A percentile compares a stretch with the other conserved stretches of the same genome.
phyloP scores from a whole-genome alignment of 2,888 invertebrate genomes.

The Sphecodes monilicornis region DNA sequence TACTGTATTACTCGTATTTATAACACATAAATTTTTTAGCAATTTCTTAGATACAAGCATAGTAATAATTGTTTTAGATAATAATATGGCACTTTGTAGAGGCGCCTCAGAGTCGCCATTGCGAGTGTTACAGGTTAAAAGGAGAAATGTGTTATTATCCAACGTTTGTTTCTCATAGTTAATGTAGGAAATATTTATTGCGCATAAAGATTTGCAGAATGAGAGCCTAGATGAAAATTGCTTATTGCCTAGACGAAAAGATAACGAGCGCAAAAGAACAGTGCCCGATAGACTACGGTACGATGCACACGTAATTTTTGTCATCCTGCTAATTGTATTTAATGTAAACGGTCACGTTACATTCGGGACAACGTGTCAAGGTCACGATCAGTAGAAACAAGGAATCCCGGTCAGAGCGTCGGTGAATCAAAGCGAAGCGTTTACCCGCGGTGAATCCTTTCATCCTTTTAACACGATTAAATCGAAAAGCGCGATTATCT shows the following conservation, averaged over 20 bases:
- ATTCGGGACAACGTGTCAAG: background rate
- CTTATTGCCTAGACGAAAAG: too few relatives aligned
- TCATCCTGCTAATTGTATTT: background rate
- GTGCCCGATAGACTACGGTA: too few relatives aligned
- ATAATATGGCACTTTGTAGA: background rate
- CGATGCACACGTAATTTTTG: too few relatives aligned
- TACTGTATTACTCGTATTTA: too few relatives aligned
- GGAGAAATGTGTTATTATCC: background rate
- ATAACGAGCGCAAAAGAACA: too few relatives aligned
- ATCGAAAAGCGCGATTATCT: constrained; percentile 55
- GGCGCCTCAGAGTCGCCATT: background rate
- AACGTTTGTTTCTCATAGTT: background rate
- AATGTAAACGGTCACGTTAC: background rate
- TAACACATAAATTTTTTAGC: too few relatives aligned
- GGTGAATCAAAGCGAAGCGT: constrained; percentile 1
- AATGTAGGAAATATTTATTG: background rate
- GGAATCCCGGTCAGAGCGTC: background rate
- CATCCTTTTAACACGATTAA: constrained; percentile 57
- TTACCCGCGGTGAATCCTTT: constrained; percentile 27
- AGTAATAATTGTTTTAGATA: background rate
- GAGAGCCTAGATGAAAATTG: too few relatives aligned
- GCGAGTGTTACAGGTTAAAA: background rate
- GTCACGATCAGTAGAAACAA: background rate
- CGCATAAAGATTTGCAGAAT: background rate
- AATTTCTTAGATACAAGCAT: too few relatives aligned